Evolutionary conservation across 1,140 invertebrate species (phyloP), one percentile per base, ranked within the genome.

Genomic region (Drosophila elegans): DNA sequence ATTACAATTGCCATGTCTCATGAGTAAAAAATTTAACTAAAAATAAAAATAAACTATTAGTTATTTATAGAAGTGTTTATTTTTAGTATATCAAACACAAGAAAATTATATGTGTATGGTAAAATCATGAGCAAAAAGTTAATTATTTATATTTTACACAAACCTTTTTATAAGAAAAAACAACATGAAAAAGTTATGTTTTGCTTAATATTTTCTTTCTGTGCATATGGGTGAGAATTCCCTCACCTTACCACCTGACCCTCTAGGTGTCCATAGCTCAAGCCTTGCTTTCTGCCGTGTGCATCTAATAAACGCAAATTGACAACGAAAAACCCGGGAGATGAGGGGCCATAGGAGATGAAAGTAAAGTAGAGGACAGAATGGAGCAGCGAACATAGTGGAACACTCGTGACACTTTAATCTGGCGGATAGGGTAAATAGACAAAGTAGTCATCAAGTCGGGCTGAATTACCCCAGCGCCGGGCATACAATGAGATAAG

Each of bases 231-330:
- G 9, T 32, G 13, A 7, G 2, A 5, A 3, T 7, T 11, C 29
- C 34, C 11, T 25, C n/a, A 4, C 11, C 6, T 27, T 4, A 5
- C 32, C 41, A 68, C 59, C 66, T 67, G 32, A 45, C 12, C 67
- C 32, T 16, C 27, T 63, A 69, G 63, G 66, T 76, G 76, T 60
- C 67, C 59, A 49, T 75, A 46, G 61, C 64, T 64, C 12, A 42
- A 41, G 46, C 41, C 38, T 44, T 21, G 54, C 36, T 76, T 45
- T 59, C 32, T 52, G 63, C 57, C 63, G 79, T 83, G 71, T 74
- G 69, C 80, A 84, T 84, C 76, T 84, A 84, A 84, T 84, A 84
- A 84, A 73, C 80, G 76, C 80, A 84, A 84, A 84, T 84, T 84
- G 80, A 75, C 80, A 71, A 60, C 16, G 52, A n/a, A 56, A 44